Conservation (phyloP, 2,888 invertebrate species). For the Eupithecia subfuscata region DNA sequence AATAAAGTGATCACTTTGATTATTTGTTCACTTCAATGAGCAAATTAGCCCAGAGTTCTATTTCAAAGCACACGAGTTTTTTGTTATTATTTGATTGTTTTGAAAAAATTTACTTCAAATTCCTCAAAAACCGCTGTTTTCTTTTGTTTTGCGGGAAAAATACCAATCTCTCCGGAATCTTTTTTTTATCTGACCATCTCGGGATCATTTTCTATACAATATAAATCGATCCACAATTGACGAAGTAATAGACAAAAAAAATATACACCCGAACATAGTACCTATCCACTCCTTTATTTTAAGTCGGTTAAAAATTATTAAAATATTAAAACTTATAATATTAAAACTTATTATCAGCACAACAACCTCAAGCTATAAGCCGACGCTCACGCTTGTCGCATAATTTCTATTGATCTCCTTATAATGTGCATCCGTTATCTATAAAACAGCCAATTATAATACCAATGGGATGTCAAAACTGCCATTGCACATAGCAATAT, state of each 20-base stretch:
- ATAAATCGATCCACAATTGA: not conserved
- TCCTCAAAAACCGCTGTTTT: not conserved
- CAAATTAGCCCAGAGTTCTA: not conserved
- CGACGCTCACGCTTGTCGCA: not conserved
- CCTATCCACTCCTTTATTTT: not conserved
- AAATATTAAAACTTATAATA: no score
- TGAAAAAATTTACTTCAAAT: not conserved
- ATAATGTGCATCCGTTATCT: conserved; percentile 22
- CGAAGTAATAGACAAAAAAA: not conserved
- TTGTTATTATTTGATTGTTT: not conserved
- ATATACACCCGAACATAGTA: not conserved
- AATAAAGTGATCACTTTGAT: no score
- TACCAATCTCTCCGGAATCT: not conserved
- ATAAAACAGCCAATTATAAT: conserved; percentile 24
- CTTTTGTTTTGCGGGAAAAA: not conserved
- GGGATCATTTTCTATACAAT: not conserved
- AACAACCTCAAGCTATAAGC: not conserved
- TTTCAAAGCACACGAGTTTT: not conserved
- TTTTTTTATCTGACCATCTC: not conserved
- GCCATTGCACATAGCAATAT: conserved; percentile 25
- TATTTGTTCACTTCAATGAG: no score
- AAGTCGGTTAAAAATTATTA: not conserved
- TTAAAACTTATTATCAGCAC: not conserved
- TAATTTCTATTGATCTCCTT: conserved; percentile 16
- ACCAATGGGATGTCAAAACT: conserved; percentile 12